Conservation (phyloP, 2,797 vertebrate genomes). For the Hippopotamyrus pictus region DNA sequence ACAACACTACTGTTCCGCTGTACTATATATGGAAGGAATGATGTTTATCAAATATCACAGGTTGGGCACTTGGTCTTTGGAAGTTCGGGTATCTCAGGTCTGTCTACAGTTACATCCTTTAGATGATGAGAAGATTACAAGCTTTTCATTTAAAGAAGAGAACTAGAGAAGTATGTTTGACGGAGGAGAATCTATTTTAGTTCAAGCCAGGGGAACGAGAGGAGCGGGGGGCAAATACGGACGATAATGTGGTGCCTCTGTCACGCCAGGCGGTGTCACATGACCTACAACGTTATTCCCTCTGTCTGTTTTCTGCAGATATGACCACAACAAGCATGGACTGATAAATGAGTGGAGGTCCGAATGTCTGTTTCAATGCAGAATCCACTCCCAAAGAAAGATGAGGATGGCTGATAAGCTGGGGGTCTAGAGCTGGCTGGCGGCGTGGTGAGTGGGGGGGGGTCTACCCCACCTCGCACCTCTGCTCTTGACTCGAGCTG, state of each 20-base stretch:
- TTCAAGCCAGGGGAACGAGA: not conserved
- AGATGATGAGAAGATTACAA: not conserved
- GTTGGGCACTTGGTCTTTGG: not conserved
- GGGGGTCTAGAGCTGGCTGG: not conserved
- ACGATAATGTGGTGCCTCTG: not conserved
- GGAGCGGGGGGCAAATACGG: not conserved
- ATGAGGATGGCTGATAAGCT: not conserved
- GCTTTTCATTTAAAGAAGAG: not conserved
- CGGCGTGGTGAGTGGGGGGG: not conserved
- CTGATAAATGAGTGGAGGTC: not conserved
- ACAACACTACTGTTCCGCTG: not conserved
- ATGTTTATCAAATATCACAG: conserved; percentile 5
- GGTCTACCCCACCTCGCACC: not conserved
- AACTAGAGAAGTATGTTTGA: not conserved
- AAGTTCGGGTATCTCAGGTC: not conserved
- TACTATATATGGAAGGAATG: not conserved
- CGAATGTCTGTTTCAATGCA: not conserved
- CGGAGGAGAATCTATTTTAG: not conserved
- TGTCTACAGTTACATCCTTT: not conserved
- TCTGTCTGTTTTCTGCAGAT: not conserved
- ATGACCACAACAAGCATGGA: not conserved
- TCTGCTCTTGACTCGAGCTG: not conserved
- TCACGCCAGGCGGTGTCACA: not conserved
- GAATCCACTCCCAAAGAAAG: not conserved
- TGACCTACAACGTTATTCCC: not conserved